A percentile compares a stretch with the other conserved stretches of the same genome.
Conservation (phyloP, 2,888 invertebrate genomes). For the Caradrina kadenii region DNA sequence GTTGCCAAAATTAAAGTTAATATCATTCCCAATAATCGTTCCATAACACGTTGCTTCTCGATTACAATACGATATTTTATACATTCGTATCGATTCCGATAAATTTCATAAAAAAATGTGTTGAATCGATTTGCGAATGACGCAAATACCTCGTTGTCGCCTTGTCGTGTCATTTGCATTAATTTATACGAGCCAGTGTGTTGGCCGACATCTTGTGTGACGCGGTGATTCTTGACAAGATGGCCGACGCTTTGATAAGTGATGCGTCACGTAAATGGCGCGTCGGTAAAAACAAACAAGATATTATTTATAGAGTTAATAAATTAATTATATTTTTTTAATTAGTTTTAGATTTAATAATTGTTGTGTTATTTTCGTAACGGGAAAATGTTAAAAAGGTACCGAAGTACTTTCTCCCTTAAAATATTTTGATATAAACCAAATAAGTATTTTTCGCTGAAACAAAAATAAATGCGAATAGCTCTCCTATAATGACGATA, state of each 20-base stretch:
- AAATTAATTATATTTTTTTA: not conserved
- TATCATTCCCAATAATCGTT: conserved; percentile 41
- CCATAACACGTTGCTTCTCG: conserved; percentile 55
- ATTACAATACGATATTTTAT: conserved; percentile 72
- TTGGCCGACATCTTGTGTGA: conserved; percentile 78
- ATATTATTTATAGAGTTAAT: not conserved
- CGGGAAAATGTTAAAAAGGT: too few species aligned
- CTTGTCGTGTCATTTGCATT: conserved; percentile 78
- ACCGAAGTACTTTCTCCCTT: not conserved
- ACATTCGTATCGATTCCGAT: conserved; percentile 68
- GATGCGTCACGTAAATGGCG: conserved; percentile 37
- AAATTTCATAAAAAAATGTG: conserved; percentile 67
- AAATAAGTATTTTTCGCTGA: not conserved
- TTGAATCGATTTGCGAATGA: conserved; percentile 78
- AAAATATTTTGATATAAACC: not conserved
- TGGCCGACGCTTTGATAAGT: conserved; percentile 55
- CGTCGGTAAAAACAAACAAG: conserved; percentile 20
- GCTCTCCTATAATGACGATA: conserved; percentile 7
- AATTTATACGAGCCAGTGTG: conserved; percentile 78
- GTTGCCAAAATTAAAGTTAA: conserved; percentile 35
- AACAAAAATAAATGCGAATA: not conserved
- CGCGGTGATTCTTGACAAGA: conserved; percentile 58
- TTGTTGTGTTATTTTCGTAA: too few species aligned
- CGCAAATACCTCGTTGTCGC: conserved; percentile 75
- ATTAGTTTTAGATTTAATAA: too few species aligned